These are phyloP conservation scores for Alexandromys fortis DNA, from an alignment of 2,113 vertebrate species.

Conservation along the genomic window DNA sequence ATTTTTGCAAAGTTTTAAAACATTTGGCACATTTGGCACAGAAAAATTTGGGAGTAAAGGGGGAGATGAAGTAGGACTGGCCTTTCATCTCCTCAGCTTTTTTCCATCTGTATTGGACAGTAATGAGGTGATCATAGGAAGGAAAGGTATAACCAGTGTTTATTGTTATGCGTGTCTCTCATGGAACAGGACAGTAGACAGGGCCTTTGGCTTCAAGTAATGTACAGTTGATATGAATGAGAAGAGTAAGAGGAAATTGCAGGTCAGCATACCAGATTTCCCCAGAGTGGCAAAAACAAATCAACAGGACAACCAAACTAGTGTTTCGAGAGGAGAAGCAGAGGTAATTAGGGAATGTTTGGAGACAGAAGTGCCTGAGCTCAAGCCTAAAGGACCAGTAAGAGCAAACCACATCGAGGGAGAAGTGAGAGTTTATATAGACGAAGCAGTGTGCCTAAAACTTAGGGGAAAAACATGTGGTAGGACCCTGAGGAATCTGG, in stretches of 20 bases:
- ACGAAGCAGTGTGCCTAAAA: not conserved
- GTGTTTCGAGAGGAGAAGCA: not conserved
- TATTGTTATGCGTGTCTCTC: not conserved
- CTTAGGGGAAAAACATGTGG: not conserved
- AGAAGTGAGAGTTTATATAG: not conserved
- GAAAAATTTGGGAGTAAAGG: constrained; percentile 31
- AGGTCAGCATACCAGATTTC: not conserved
- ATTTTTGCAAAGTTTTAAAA: constrained; percentile 60
- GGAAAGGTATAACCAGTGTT: not conserved
- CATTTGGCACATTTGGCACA: constrained; percentile 86
- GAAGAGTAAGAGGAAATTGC: not conserved
- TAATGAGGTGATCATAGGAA: not conserved
- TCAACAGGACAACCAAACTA: not conserved
- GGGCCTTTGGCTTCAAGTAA: not conserved
- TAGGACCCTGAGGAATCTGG: not conserved
- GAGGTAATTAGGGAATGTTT: not conserved
- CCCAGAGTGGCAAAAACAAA: not conserved
- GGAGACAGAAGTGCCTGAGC: not conserved
- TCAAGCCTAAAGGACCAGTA: not conserved
- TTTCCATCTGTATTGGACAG: constrained; percentile 43
- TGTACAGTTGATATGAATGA: not conserved
- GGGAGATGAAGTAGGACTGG: not conserved
- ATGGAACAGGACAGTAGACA: not conserved
- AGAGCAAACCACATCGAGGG: not conserved
- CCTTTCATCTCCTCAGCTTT: not conserved